Evolutionary conservation across 2,113 vertebrate genomes (phyloP), one percentile per base, ranked within the genome.

Genomic region (Danio rerio): DNA sequence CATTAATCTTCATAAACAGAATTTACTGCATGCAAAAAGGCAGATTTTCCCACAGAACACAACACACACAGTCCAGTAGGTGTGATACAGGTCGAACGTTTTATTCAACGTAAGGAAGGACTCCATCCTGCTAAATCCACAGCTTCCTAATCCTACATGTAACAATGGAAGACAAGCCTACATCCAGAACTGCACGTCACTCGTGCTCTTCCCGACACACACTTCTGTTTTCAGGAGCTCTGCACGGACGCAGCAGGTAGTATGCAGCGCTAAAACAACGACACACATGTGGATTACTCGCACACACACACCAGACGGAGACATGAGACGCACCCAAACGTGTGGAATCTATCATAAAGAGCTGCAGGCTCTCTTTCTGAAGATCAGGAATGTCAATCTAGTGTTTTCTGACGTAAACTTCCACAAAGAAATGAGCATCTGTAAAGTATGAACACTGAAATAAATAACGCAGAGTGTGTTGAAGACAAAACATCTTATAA

Each of bases 181-280:
- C 78, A 85, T 89, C 85, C 88, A 21, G 81, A 55, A 81, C 49
- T 66, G 84, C 80, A 83, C 83, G 78, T 87, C 42, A 69, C 80
- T 81, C 79, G 31, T 47, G 78, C 76, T 21, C 49, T 68, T 62
- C 72, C 21, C 40, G 52, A 61, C 83, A 75, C 63, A 70, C 49
- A 52, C 49, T 7, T 52, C 49, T 52, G 49, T 11, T 52, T 31
- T 31, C 31, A 52, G 49, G 11, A 11, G 49, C 11, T 52, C 49
- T 52, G 7, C 49, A 52, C 49, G 11, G 49, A 90, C 88, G 87
- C 87, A 31, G 89, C 70, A 88, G 74, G 82, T 85, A 87, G 82
- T 90, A 90, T 83, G 86, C 73, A 84, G 83, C 80, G 79, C 86
- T 88, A 91, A 93, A 92, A 91, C 90, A 90, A 86, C 62, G 87